A percentile compares a stretch with the other conserved stretches of the same genome.
Evolutionary conservation across 1,140 invertebrate species (phyloP).

Genomic region (Venturia canescens): DNA sequence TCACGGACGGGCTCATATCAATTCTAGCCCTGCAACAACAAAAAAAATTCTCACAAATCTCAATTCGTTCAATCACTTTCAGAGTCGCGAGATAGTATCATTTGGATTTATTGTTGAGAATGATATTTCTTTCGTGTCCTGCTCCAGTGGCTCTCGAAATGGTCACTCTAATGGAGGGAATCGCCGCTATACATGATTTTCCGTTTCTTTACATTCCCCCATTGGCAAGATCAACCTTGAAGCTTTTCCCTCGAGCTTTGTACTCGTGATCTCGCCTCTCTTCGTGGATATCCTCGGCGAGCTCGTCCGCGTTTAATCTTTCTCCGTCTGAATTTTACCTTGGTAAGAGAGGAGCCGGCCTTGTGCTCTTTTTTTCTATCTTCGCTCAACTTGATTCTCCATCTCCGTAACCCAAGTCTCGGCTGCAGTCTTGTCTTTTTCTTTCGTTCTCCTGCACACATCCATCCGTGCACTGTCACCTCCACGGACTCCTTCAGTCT

Average conservation of each 20-base stretch:
- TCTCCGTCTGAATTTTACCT: conserved; percentile 27
- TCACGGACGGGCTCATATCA: no score
- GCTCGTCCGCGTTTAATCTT: conserved; percentile 34
- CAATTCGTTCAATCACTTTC: no score
- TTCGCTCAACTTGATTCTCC: background rate
- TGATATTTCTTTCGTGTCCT: background rate
- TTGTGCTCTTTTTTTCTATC: background rate
- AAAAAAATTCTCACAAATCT: no score
- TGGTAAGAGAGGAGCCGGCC: background rate
- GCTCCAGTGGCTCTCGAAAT: background rate
- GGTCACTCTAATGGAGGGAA: conserved; percentile 2
- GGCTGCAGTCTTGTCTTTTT: background rate
- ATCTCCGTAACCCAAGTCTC: background rate
- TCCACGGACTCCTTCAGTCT: conserved; percentile 11
- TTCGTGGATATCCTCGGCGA: conserved; percentile 12
- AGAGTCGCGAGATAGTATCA: background rate
- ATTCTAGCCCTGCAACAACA: no score
- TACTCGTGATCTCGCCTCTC: background rate
- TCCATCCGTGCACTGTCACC: conserved; percentile 2
- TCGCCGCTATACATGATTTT: background rate
- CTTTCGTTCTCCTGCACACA: conserved; percentile 1
- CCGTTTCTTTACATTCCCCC: background rate
- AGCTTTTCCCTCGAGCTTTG: conserved; percentile 14
- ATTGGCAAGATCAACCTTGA: background rate
- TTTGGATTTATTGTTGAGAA: background rate